These are phyloP conservation scores for Temnothorax longispinosus DNA, from an alignment of 1,140 invertebrate genomes.

Conservation along the genomic window DNA sequence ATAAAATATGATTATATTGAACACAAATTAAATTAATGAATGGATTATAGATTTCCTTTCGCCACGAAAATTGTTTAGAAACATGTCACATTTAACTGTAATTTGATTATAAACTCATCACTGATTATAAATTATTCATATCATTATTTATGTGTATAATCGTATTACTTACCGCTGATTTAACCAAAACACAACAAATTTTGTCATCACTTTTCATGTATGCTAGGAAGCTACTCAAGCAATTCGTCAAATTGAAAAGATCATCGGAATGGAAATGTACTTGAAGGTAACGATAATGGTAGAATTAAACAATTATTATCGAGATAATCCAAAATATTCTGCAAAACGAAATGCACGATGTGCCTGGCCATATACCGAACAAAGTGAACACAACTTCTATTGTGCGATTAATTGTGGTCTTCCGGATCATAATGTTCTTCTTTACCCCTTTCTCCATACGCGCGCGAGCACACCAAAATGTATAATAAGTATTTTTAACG, in stretches of 20 bases:
- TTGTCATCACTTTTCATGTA: constrained; percentile 18
- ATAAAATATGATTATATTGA: background rate
- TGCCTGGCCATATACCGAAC: constrained; percentile 35
- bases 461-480: background rate
- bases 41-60: background rate
- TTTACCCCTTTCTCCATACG: background rate
- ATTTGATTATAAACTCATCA: background rate
- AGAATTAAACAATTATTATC: constrained; percentile 27
- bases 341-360: background rate
- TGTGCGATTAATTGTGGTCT: constrained; percentile 30
- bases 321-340: constrained; percentile 43
- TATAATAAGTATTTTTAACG: background rate
- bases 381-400: constrained; percentile 20
- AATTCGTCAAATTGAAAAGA: constrained; percentile 38
- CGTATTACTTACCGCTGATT: constrained; percentile 26
- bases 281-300: constrained; percentile 11
- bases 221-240: constrained; percentile 14
- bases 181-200: constrained; percentile 27
- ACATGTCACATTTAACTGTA: background rate
- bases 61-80: background rate
- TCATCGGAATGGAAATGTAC: constrained; percentile 31
- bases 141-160: background rate
- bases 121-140: background rate
- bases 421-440: background rate
- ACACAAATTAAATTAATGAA: background rate